Evolutionary conservation across 1,140 invertebrate genomes (phyloP).

Genomic region (Rhyzopertha dominica): DNA sequence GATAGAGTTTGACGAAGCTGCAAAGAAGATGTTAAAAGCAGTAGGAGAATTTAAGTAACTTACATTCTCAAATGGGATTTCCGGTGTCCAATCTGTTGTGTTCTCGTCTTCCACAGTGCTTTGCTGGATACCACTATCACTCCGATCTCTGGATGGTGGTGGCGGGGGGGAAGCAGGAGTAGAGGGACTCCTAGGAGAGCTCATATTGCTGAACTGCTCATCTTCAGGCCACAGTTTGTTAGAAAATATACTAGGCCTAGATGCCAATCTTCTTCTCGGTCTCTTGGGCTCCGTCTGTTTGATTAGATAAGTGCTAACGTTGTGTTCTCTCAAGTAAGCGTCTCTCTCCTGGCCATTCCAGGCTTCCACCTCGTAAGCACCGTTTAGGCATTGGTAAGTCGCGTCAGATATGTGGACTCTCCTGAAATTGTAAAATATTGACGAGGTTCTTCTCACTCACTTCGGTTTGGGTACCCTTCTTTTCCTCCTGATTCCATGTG

Average conservation of each 20-base stretch:
- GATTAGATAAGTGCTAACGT: constrained; percentile 91
- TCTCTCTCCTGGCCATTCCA: constrained; percentile 82
- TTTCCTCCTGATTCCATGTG: constrained; percentile 94
- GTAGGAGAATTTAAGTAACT: too few species aligned
- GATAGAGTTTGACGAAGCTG: constrained; percentile 35
- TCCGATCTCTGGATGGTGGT: constrained; percentile 38
- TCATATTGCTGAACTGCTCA: constrained; percentile 42
- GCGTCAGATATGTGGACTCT: constrained; percentile 87
- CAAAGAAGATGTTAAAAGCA: constrained; percentile 15
- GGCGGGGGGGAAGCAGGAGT: constrained; percentile 41
- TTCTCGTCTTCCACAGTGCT: constrained; percentile 66
- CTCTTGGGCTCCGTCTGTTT: constrained; percentile 72
- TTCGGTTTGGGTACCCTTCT: constrained; percentile 69
- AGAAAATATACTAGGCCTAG: constrained; percentile 50
- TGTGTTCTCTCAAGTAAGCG: constrained; percentile 78
- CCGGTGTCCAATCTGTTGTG: constrained; percentile 79
- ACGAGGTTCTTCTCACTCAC: too few species aligned
- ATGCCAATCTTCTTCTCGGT: constrained; percentile 51
- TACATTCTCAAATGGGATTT: constrained; percentile 89
- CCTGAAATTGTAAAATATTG: constrained; percentile 49
- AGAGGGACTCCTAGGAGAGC: constrained; percentile 45
- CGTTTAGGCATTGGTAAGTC: constrained; percentile 78
- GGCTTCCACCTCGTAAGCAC: constrained; percentile 87
- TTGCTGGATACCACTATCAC: constrained; percentile 43
- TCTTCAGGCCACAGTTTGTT: constrained; percentile 53